phyloP scores from a whole-genome alignment of 2,888 invertebrate species.

The Cacoxenus indagator region DNA sequence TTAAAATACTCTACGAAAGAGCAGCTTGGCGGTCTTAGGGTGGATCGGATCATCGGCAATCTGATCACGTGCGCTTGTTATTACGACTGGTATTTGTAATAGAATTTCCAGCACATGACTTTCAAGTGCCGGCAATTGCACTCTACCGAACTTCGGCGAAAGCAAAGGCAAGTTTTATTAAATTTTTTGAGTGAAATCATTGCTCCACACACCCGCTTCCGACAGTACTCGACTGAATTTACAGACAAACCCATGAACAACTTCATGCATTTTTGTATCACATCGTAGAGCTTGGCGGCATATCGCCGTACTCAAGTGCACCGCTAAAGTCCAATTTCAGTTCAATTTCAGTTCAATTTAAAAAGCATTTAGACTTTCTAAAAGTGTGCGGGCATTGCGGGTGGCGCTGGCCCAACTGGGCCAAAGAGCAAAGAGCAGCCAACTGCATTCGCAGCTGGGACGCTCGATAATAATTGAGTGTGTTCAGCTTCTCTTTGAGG shows the following conservation, averaged over 20 bases:
- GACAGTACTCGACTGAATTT: too few relatives aligned
- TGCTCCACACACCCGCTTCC: too few relatives aligned
- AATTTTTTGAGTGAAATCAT: too few relatives aligned
- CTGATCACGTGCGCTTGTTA: constrained; percentile 30
- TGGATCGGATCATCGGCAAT: not conserved
- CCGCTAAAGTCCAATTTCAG: constrained; percentile 57
- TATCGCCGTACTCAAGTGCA: not conserved
- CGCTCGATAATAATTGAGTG: constrained; percentile 7
- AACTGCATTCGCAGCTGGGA: constrained; percentile 17
- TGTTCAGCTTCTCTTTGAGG: not conserved
- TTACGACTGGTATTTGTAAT: constrained; percentile 26
- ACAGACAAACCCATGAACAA: too few relatives aligned
- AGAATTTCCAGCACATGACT: not conserved
- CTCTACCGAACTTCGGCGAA: not conserved
- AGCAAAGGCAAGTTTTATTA: too few relatives aligned
- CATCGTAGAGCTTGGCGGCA: too few relatives aligned
- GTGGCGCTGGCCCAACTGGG: not conserved
- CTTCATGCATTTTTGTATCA: too few relatives aligned
- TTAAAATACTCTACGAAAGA: not conserved
- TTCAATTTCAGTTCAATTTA: constrained; percentile 54
- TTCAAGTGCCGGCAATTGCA: not conserved
- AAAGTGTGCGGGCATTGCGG: constrained; percentile 25
- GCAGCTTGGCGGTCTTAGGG: not conserved
- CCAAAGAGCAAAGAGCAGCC: constrained; percentile 22
- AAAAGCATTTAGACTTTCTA: constrained; percentile 50